Evolutionary conservation across 2,888 invertebrate genomes (phyloP), one percentile per base, ranked within the genome.

Genomic region (Drosophila subquinaria): DNA sequence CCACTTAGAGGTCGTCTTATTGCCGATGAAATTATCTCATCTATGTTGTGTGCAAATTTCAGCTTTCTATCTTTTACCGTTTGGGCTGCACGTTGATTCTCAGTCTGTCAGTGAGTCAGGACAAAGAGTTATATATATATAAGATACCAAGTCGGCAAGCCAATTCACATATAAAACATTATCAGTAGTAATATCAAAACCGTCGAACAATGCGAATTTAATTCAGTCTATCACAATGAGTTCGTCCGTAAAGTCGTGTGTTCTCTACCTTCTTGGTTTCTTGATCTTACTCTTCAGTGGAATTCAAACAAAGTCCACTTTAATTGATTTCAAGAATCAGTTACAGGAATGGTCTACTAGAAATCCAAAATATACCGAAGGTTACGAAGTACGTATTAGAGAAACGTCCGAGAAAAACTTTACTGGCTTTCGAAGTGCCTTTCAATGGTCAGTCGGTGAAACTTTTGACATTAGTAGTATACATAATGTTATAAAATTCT

Each of bases 361-460:
- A 43, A 8, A n/a, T 20, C 20, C 42, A 8, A 56, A 23, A 47
- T 47, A 57, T 33, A 23, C 57, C 1, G 23, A 36, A 35, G 0
- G 43, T 9, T 45, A 23, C n/a, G n/a, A 35, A 10, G 23, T 47
- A 6, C 4, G 0, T 3, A 5, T 59, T 27, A 8, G 1, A 15
- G 2, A 4, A 27, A 15, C 1, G 0, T 0, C n/a, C 4, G 23
- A 20, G 2, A 30, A 13, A 0, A 45, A 36, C 20, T 47, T n/a
- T n/a, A n/a, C n/a, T n/a, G n/a, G n/a, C n/a, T n/a, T 68, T 38
- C 68, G 68, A 1, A 42, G 63, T 15, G 63, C 36, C 0, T 45
- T 68, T n/a, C 68, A 68, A 52, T 63, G 55, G 68, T 36, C 50
- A 43, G n/a, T 47, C 8, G 62, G 68, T 2, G 4, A 43, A 4